Conservation (phyloP, 1,140 invertebrate genomes). For the Conus betulinus region DNA sequence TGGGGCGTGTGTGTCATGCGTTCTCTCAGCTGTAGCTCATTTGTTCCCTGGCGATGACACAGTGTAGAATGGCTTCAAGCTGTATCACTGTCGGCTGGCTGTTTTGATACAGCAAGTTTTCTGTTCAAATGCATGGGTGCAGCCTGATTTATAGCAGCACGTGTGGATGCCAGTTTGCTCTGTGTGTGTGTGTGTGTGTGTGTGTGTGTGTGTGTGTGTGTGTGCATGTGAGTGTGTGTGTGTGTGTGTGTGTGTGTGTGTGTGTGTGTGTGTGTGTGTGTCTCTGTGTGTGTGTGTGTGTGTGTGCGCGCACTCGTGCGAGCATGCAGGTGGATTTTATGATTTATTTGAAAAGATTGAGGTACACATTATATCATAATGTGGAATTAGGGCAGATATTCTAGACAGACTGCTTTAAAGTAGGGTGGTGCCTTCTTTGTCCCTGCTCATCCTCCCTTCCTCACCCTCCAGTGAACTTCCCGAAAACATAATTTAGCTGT, state of each 20-base stretch:
- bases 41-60: neutral
- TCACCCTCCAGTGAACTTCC: too few species aligned
- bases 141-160: neutral
- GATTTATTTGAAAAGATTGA: too few species aligned
- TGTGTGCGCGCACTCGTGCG: neutral
- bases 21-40: conserved; percentile 17
- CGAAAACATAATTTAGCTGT: too few species aligned
- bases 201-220: neutral
- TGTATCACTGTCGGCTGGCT: neutral
- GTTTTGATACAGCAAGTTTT: neutral
- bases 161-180: neutral
- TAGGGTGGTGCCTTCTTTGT: too few species aligned
- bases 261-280: conserved; percentile 5
- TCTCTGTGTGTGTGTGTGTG: conserved; percentile 11
- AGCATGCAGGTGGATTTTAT: neutral
- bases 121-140: neutral
- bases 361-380: too few species aligned
- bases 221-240: too few species aligned
- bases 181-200: neutral
- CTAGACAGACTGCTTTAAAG: too few species aligned
- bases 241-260: neutral
- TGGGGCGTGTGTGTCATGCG: neutral
- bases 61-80: neutral
- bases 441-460: too few species aligned
- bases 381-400: too few species aligned